phyloP scores from a whole-genome alignment of 2,888 invertebrate species.

The Stenurella melanura region DNA sequence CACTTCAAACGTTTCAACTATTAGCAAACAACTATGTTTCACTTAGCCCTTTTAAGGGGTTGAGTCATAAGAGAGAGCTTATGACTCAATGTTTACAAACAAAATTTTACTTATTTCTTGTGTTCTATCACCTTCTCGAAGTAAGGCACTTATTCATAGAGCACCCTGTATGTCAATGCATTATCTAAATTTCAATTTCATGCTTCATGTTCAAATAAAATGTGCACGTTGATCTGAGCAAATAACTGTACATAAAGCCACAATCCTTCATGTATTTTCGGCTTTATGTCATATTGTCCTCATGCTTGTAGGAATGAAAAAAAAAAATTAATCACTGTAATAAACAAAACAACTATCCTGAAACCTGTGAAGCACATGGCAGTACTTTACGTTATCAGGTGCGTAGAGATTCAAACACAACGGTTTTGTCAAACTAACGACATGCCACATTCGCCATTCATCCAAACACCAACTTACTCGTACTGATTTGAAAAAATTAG shows the following conservation, averaged over 20 bases:
- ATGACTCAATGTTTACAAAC: too few species aligned
- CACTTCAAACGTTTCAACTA: too few species aligned
- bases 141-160: background rate
- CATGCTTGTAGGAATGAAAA: background rate
- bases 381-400: constrained; percentile 26
- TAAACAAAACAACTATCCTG: constrained; percentile 28
- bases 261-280: background rate
- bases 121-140: background rate
- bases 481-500: constrained; percentile 27
- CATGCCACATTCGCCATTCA: constrained; percentile 56
- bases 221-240: background rate
- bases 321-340: background rate
- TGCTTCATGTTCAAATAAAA: background rate
- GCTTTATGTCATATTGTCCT: background rate
- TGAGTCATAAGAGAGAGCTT: too few species aligned
- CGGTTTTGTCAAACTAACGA: constrained; percentile 9
- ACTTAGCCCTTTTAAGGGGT: too few species aligned
- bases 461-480: constrained; percentile 47
- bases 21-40: too few species aligned
- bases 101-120: too few species aligned
- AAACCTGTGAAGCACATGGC: background rate
- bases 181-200: background rate
- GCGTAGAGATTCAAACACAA: constrained; percentile 40
- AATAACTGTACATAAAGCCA: background rate
- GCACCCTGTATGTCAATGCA: background rate